Conservation (phyloP, 2,113 vertebrate genomes). For the Edolisoma coerulescens region DNA sequence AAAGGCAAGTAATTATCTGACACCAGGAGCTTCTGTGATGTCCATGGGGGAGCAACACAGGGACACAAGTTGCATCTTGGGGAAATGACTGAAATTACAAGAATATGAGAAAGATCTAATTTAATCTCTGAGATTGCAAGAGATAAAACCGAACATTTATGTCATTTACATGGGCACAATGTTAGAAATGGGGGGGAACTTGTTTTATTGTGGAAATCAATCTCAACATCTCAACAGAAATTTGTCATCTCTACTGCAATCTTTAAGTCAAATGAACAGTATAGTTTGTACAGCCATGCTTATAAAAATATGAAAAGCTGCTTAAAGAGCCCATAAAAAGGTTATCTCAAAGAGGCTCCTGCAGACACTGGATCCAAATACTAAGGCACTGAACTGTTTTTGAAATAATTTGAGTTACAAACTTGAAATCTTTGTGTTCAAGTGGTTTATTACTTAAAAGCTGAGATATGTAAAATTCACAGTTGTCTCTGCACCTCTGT, state of each 20-base stretch:
- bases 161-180: neutral
- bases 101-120: neutral
- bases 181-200: accelerated
- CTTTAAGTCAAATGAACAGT: neutral
- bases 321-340: neutral
- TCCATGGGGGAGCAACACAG: neutral
- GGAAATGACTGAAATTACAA: neutral
- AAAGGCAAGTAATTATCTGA: neutral
- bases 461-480: neutral
- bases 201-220: neutral
- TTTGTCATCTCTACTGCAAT: accelerated
- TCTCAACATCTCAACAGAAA: neutral
- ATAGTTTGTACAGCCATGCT: neutral
- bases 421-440: neutral
- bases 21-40: neutral
- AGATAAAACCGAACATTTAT: neutral
- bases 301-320: neutral
- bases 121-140: neutral
- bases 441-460: neutral
- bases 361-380: neutral
- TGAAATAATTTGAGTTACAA: neutral
- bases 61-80: neutral
- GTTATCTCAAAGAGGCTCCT: neutral
- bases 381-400: neutral
- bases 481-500: neutral